Percentiles rank a stretch among this genome's conserved stretches.
Evolutionary conservation across 2,113 vertebrate species (phyloP).

Genomic region (Eulemur rufifrons): DNA sequence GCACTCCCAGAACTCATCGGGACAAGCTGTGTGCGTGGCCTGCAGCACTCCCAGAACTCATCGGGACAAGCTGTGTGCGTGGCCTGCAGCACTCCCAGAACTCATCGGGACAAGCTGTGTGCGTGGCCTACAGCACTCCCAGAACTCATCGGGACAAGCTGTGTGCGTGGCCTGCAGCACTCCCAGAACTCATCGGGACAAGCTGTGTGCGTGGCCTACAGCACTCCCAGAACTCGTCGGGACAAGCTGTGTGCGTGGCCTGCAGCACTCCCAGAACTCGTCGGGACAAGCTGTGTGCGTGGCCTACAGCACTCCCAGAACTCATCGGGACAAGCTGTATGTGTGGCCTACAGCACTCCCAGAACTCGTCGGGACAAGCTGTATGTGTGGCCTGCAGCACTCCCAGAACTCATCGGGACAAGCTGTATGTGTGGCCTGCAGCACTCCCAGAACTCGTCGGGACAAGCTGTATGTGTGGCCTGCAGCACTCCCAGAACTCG

Average conservation of each 20-base stretch:
- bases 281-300: rapidly evolving
- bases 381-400: rapidly evolving
- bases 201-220: rapidly evolving
- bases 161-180: rapidly evolving
- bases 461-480: rapidly evolving
- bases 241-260: rapidly evolving
- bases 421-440: rapidly evolving
- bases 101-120: rapidly evolving
- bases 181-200: rapidly evolving
- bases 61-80: rapidly evolving
- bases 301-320: background rate
- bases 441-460: background rate
- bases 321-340: rapidly evolving
- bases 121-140: rapidly evolving
- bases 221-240: background rate
- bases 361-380: rapidly evolving
- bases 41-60: rapidly evolving
- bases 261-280: background rate
- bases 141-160: no score
- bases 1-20: no score
- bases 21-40: rapidly evolving
- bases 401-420: rapidly evolving
- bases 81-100: background rate
- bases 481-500: background rate
- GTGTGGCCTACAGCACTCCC: rapidly evolving